These are phyloP conservation scores for Mohoua ochrocephala DNA, from an alignment of 2,113 vertebrate species.

Conservation along the genomic window DNA sequence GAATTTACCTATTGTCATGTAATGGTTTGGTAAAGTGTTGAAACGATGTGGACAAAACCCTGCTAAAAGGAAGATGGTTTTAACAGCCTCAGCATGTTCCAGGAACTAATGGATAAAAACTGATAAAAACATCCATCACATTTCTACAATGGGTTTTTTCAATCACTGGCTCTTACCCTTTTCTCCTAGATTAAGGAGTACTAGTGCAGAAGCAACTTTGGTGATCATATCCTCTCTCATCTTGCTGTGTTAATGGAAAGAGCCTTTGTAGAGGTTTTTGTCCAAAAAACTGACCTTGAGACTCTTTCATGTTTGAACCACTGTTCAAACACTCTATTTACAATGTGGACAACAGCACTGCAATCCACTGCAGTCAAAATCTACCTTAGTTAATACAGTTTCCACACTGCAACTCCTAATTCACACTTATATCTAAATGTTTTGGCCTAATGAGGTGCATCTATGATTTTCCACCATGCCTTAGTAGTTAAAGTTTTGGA, in stretches of 20 bases:
- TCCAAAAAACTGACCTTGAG: neutral
- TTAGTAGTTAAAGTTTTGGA: neutral
- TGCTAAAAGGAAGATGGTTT: neutral
- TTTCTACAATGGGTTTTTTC: neutral
- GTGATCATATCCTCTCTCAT: neutral
- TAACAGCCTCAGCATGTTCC: neutral
- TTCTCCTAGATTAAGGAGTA: neutral
- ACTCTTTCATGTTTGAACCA: neutral
- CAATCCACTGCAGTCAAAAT: neutral
- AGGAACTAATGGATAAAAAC: neutral
- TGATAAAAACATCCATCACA: neutral
- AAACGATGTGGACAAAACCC: neutral
- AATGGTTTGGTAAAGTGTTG: neutral
- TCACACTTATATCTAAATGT: neutral
- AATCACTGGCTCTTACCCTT: neutral
- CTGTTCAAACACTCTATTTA: neutral
- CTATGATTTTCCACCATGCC: neutral
- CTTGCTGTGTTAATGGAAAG: neutral
- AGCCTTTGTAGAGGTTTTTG: neutral
- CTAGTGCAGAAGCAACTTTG: neutral
- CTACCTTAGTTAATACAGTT: neutral
- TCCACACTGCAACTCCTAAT: neutral
- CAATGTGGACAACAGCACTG: neutral
- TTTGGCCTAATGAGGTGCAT: neutral
- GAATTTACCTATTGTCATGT: neutral